Conservation (phyloP, 2,797 vertebrate genomes). For the Basileuterus tristriatus region DNA sequence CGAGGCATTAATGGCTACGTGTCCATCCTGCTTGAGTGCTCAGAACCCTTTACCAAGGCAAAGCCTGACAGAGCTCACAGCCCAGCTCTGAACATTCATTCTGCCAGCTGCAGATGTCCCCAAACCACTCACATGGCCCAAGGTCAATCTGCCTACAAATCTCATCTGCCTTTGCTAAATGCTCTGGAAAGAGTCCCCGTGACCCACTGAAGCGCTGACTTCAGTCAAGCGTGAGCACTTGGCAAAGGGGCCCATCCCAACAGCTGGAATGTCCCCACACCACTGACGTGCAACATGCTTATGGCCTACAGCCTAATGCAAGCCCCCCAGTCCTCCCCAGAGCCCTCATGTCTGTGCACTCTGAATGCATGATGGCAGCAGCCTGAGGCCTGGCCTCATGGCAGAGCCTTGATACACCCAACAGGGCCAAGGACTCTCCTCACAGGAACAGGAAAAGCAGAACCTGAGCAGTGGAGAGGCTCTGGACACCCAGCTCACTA, state of each 20-base stretch:
- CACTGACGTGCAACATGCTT: accelerated
- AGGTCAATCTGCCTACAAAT: background rate
- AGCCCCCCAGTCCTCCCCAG: background rate
- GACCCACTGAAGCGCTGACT: accelerated
- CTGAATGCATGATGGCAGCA: background rate
- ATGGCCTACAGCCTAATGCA: accelerated
- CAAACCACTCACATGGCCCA: background rate
- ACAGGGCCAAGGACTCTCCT: background rate
- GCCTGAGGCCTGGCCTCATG: background rate
- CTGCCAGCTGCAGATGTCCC: background rate
- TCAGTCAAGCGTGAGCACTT: background rate
- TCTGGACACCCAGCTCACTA: background rate
- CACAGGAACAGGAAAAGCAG: background rate
- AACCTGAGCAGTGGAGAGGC: background rate
- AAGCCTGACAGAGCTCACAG: background rate
- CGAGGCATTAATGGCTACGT: background rate
- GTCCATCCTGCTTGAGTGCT: background rate
- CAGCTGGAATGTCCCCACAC: background rate
- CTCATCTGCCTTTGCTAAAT: background rate
- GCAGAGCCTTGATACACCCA: background rate
- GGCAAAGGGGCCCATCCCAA: background rate
- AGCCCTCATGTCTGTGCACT: background rate
- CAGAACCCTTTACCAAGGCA: background rate
- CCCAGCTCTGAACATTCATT: background rate
- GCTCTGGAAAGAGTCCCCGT: background rate